A percentile compares a stretch with the other conserved stretches of the same genome.
Evolutionary conservation across 2,797 vertebrate genomes (phyloP).

Genomic region (Gambusia yucatana): DNA sequence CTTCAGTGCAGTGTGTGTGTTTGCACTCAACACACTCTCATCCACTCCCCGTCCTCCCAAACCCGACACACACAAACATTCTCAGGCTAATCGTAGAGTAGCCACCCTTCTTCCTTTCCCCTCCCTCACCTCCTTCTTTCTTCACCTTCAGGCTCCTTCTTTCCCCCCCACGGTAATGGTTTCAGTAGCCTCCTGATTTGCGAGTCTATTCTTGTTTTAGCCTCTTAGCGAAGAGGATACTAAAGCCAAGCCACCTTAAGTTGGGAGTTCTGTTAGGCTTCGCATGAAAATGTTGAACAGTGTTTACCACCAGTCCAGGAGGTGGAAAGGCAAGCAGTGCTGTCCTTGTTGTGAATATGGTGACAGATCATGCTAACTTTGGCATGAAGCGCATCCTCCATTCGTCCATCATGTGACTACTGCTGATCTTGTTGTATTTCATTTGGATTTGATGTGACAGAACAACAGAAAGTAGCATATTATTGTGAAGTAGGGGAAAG

Average conservation of each 20-base stretch:
- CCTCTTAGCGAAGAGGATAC: slow-evolving; percentile 72
- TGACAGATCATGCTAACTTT: neutral
- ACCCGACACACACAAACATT: slow-evolving; percentile 56
- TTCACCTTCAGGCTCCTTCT: slow-evolving; percentile 69
- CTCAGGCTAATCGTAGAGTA: slow-evolving; percentile 70
- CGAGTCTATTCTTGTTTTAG: slow-evolving; percentile 79
- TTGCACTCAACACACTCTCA: slow-evolving; percentile 21
- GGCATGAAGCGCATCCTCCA: neutral
- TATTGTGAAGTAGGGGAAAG: neutral
- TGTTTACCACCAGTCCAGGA: slow-evolving; percentile 7
- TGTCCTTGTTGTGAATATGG: neutral
- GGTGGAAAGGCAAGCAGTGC: neutral
- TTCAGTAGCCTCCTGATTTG: slow-evolving; percentile 73
- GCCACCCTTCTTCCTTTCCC: slow-evolving; percentile 56
- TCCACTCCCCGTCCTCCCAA: neutral
- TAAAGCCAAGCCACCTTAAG: slow-evolving; percentile 60
- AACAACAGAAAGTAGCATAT: neutral
- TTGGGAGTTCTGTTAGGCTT: slow-evolving; percentile 17
- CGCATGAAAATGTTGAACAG: slow-evolving; percentile 3
- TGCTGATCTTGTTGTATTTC: neutral
- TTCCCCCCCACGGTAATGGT: slow-evolving; percentile 55
- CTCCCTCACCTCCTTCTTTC: slow-evolving; percentile 59
- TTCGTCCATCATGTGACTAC: neutral
- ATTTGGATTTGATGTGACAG: neutral
- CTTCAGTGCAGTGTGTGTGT: slow-evolving; percentile 37